These are phyloP conservation scores for Phengaris alcon DNA, from an alignment of 2,888 invertebrate species.

Conservation along the genomic window DNA sequence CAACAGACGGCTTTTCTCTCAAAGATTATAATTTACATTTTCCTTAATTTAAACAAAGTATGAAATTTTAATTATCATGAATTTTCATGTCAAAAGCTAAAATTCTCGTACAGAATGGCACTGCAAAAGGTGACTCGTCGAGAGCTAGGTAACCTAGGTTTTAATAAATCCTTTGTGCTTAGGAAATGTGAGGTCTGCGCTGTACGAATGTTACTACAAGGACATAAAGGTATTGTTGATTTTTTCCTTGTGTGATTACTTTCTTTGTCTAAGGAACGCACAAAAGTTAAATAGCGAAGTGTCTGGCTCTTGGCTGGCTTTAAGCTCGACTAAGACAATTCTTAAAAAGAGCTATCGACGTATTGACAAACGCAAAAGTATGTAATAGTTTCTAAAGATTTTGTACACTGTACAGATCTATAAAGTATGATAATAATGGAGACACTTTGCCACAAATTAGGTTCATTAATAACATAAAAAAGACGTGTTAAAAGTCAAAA, in stretches of 20 bases:
- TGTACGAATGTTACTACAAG: background rate
- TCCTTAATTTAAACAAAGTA: conserved; percentile 1
- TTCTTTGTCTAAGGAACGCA: conserved; percentile 9
- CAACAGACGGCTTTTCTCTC: background rate
- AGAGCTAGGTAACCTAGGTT: background rate
- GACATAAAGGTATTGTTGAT: background rate
- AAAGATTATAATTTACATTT: background rate
- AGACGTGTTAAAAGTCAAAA: too few relatives aligned
- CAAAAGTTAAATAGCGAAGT: background rate
- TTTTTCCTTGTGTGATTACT: conserved; percentile 4
- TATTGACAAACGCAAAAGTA: too few relatives aligned
- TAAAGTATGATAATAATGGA: too few relatives aligned
- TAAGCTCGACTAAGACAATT: too few relatives aligned
- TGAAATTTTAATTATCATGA: background rate
- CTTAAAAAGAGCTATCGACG: too few relatives aligned
- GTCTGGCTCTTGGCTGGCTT: background rate
- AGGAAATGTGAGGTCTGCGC: background rate
- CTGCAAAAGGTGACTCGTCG: background rate
- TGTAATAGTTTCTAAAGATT: too few relatives aligned
- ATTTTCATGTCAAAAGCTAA: background rate
- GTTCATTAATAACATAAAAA: too few relatives aligned
- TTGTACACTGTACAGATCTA: too few relatives aligned
- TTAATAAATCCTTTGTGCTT: conserved; percentile 21
- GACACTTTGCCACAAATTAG: too few relatives aligned
- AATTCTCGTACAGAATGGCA: background rate